A percentile compares a stretch with the other conserved stretches of the same genome.
These are phyloP conservation scores for Neolamprologus kungweensis DNA, from an alignment of 2,113 vertebrate species.

Conservation along the genomic window DNA sequence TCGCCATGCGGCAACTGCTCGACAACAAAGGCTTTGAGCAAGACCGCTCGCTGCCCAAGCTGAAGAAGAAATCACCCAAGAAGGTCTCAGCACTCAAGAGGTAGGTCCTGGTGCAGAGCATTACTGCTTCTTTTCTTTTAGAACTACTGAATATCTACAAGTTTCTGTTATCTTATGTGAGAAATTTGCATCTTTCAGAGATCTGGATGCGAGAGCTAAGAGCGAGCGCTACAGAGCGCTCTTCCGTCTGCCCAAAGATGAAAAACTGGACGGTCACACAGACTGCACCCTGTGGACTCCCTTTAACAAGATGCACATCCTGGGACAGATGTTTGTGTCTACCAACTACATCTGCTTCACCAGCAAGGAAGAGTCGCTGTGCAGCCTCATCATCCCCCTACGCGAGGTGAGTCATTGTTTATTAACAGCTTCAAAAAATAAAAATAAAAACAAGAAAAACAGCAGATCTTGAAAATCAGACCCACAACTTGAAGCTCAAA, in stretches of 20 bases:
- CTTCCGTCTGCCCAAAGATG: conserved; percentile 94
- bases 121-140: background rate
- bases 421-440: background rate
- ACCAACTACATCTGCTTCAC: conserved; percentile 99
- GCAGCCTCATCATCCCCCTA: conserved; percentile 96
- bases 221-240: conserved; percentile 89
- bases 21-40: conserved; percentile 97
- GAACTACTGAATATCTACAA: background rate
- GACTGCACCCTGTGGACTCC: conserved; percentile 98
- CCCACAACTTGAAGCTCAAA: background rate
- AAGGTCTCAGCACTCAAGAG: conserved; percentile 95
- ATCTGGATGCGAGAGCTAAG: conserved; percentile 94
- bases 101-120: conserved; percentile 55
- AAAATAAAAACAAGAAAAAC: background rate
- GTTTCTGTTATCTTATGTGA: background rate
- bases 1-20: conserved; percentile 94
- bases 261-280: conserved; percentile 94
- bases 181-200: conserved; percentile 60
- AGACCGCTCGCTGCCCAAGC: conserved; percentile 89
- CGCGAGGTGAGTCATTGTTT: conserved; percentile 75
- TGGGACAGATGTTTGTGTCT: conserved; percentile 98
- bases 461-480: background rate
- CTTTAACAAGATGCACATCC: conserved; percentile 97
- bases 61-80: conserved; percentile 94
- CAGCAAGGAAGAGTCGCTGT: conserved; percentile 91